Conservation (phyloP, 2,888 invertebrate species). For the Spodoptera littoralis region DNA sequence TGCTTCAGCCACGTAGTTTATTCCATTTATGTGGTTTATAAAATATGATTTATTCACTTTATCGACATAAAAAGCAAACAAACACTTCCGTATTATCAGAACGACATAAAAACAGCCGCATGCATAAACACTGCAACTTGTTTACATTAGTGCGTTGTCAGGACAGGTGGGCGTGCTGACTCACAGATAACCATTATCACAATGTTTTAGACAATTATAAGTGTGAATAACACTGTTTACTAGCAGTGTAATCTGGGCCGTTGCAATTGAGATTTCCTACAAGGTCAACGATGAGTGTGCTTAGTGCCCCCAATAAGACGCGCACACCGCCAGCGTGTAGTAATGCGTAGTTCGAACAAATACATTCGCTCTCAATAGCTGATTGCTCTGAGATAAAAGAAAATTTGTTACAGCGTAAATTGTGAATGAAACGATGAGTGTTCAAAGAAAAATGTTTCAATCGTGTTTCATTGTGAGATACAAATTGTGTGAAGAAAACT, state of each 20-base stretch:
- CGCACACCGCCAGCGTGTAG: conserved; percentile 18
- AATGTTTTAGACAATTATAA: conserved; percentile 56
- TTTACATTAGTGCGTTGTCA: conserved; percentile 52
- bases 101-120: conserved; percentile 17
- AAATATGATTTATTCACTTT: conserved; percentile 12
- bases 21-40: not conserved
- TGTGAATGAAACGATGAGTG: conserved; percentile 11
- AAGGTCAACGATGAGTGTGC: conserved; percentile 62
- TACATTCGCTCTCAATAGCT: conserved; percentile 23
- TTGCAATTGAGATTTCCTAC: conserved; percentile 61
- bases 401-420: conserved; percentile 10
- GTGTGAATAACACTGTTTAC: conserved; percentile 64
- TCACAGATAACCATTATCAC: conserved; percentile 67
- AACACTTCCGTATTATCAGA: conserved; percentile 3
- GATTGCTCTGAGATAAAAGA: conserved; percentile 16
- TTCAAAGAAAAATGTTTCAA: conserved; percentile 9
- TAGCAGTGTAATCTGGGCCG: conserved; percentile 62
- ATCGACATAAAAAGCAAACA: conserved; percentile 7
- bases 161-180: conserved; percentile 67
- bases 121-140: conserved; percentile 29
- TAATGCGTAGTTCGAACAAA: conserved; percentile 36
- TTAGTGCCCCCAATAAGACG: conserved; percentile 36
- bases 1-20: too few relatives aligned
- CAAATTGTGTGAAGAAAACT: conserved; percentile 8
- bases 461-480: conserved; percentile 15